phyloP scores from a whole-genome alignment of 2,797 vertebrate genomes.

The Urocyon cinereoargenteus region DNA sequence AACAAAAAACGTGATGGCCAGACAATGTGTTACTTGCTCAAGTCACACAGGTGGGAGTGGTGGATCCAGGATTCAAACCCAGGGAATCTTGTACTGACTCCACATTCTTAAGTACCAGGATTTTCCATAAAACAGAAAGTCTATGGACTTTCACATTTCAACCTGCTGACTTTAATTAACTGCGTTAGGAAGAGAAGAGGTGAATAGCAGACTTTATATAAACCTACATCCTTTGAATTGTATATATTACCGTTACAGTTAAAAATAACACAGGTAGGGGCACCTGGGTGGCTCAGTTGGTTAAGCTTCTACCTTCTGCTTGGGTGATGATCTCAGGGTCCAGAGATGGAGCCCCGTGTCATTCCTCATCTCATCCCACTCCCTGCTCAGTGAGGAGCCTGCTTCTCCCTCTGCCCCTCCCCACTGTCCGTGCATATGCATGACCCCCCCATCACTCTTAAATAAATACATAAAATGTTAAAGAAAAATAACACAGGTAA shows the following conservation, averaged over 20 bases:
- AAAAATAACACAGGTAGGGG: not conserved
- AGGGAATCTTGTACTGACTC: not conserved
- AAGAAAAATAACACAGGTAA: not conserved
- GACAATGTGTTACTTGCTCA: conserved; percentile 24
- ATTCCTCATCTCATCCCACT: no score
- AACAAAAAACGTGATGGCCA: not conserved
- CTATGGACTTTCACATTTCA: not conserved
- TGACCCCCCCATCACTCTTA: no score
- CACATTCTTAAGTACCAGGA: not conserved
- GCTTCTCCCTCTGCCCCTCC: no score
- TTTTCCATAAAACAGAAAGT: not conserved
- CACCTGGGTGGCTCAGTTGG: no score
- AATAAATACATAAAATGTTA: no score
- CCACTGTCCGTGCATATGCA: no score
- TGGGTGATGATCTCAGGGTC: no score
- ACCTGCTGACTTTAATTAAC: not conserved
- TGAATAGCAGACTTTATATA: not conserved
- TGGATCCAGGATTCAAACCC: not conserved
- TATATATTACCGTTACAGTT: not conserved
- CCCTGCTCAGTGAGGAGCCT: no score
- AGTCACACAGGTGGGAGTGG: not conserved
- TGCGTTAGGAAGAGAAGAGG: not conserved
- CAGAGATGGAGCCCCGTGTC: no score
- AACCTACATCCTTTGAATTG: not conserved
- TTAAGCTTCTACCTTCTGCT: no score